phyloP scores from a whole-genome alignment of 64 coral and sea anemone genomes.

The Montipora efflorescens region DNA sequence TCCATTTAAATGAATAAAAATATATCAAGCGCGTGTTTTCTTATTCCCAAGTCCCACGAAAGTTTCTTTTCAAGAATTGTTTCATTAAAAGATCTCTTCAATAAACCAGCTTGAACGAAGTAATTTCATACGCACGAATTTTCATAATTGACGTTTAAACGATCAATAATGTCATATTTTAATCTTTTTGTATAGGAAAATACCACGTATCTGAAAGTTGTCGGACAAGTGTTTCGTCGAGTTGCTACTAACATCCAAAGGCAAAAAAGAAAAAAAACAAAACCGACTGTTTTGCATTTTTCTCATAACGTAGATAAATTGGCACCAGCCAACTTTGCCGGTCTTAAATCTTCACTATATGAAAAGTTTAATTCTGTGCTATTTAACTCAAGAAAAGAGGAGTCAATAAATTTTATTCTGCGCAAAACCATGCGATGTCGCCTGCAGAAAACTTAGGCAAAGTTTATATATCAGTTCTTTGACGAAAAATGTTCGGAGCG shows the following conservation, averaged over 20 bases:
- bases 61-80: too few species aligned
- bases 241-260: too few species aligned
- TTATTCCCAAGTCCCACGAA: too few species aligned
- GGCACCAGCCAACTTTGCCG: not conserved
- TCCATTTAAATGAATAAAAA: too few species aligned
- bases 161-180: not conserved
- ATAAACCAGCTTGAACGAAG: too few species aligned
- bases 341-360: not conserved
- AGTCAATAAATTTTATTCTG: not conserved
- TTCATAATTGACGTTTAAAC: too few species aligned
- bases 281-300: slow-evolving; percentile 49
- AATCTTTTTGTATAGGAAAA: not conserved
- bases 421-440: too few species aligned
- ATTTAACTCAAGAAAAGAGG: not conserved
- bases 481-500: not conserved
- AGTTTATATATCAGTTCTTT: slow-evolving; percentile 22
- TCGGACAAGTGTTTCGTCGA: not conserved
- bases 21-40: too few species aligned
- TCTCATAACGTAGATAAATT: not conserved
- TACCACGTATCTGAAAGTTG: not conserved
- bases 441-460: not conserved
- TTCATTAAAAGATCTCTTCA: too few species aligned
- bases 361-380: not conserved
- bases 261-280: not conserved
- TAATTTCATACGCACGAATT: too few species aligned